Percentiles rank a stretch among this genome's conserved stretches.
Evolutionary conservation across 92 coral and sea anemone species (phyloP).

Genomic region (Porites divaricata): DNA sequence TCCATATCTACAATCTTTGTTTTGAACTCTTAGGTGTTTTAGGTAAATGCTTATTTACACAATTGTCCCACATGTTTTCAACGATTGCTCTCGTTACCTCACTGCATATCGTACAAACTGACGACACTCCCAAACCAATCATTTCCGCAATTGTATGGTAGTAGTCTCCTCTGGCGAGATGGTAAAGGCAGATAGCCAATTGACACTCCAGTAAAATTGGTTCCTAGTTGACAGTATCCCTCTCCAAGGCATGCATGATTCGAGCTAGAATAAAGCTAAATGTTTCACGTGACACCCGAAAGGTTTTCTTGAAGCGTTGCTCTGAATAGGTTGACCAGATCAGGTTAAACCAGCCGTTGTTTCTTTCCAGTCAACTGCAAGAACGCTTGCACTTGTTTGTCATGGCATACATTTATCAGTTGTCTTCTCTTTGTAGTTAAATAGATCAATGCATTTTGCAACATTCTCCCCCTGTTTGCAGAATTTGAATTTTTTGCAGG

Average conservation of each 20-base stretch:
- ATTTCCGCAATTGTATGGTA: constrained; percentile 69
- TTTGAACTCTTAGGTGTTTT: too few species aligned
- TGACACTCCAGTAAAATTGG: constrained; percentile 58
- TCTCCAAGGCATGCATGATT: constrained; percentile 43
- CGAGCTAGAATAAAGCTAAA: constrained; percentile 40
- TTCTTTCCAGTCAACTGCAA: neutral
- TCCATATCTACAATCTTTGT: constrained; percentile 51
- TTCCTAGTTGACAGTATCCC: constrained; percentile 44
- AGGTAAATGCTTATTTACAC: constrained; percentile 23
- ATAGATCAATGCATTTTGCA: neutral
- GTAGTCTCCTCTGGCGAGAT: constrained; percentile 59
- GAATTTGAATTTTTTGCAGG: neutral
- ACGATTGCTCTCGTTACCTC: constrained; percentile 47
- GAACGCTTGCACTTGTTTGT: neutral
- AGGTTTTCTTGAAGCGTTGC: constrained; percentile 53
- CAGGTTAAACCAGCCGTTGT: constrained; percentile 18
- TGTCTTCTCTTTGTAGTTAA: neutral
- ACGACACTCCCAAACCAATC: constrained; percentile 19
- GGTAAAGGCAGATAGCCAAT: constrained; percentile 31
- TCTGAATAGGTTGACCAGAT: constrained; percentile 42
- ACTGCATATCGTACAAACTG: too few species aligned
- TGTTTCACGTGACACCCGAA: constrained; percentile 47
- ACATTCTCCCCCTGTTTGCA: neutral
- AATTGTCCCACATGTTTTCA: neutral
- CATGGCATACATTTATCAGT: neutral